These are phyloP conservation scores for Hyppa rectilinea DNA, from an alignment of 2,888 invertebrate species.

Conservation along the genomic window DNA sequence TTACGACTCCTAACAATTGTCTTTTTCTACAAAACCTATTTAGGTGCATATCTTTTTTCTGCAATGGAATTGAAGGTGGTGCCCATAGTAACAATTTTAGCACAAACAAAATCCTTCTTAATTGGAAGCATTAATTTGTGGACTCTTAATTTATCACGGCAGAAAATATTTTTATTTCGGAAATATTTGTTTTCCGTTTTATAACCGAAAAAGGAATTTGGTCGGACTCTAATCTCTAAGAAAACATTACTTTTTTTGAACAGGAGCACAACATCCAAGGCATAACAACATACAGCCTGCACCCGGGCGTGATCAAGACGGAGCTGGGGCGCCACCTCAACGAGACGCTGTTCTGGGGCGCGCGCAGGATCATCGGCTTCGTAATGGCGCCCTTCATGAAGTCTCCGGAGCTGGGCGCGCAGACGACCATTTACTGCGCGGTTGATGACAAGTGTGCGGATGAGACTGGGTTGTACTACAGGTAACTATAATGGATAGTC, in stretches of 20 bases:
- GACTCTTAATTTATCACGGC: too few relatives aligned
- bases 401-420: conserved; percentile 92
- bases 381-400: conserved; percentile 88
- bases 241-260: not conserved
- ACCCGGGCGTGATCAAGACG: conserved; percentile 94
- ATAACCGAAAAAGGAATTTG: not conserved
- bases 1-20: too few relatives aligned
- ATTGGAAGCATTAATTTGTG: too few relatives aligned
- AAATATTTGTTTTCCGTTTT: too few relatives aligned
- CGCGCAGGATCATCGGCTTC: conserved; percentile 79
- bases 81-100: too few relatives aligned
- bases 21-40: too few relatives aligned
- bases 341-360: conserved; percentile 86
- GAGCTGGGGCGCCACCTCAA: conserved; percentile 93
- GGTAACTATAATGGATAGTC: conserved; percentile 73
- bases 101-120: too few relatives aligned
- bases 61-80: too few relatives aligned
- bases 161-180: too few relatives aligned
- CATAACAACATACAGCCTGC: conserved; percentile 93
- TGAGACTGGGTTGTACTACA: conserved; percentile 91
- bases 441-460: conserved; percentile 92
- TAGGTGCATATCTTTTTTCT: too few relatives aligned
- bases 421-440: conserved; percentile 94
- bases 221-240: not conserved
- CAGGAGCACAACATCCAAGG: conserved; percentile 86